Conservation (phyloP, 2,888 invertebrate genomes). For the Uropetala carovei region DNA sequence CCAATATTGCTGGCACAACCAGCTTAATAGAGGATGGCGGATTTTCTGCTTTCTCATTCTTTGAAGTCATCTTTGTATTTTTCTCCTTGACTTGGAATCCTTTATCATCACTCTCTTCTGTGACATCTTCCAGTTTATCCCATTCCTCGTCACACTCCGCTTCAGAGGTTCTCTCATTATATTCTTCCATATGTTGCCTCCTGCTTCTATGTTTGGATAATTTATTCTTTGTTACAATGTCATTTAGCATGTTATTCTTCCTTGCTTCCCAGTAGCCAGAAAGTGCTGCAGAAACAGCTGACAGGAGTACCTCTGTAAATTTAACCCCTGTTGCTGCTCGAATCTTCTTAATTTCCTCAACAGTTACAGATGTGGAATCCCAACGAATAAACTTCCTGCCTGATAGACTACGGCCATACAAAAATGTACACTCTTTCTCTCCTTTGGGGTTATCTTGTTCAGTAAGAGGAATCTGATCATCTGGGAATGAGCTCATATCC, state of each 20-base stretch:
- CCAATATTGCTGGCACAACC: slow-evolving; percentile 42
- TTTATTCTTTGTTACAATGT: background rate
- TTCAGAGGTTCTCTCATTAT: too few species aligned
- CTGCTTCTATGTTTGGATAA: background rate
- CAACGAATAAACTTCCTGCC: slow-evolving; percentile 76
- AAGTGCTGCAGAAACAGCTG: slow-evolving; percentile 75
- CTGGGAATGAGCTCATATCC: background rate
- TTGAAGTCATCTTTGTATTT: background rate
- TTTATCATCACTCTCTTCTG: slow-evolving; percentile 21
- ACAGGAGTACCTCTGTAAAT: slow-evolving; percentile 76
- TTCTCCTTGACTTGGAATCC: background rate
- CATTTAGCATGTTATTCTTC: background rate
- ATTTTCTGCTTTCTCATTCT: background rate
- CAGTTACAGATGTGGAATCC: slow-evolving; percentile 68
- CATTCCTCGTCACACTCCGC: background rate
- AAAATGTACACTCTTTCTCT: slow-evolving; percentile 66
- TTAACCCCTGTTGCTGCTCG: slow-evolving; percentile 43
- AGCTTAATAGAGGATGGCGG: slow-evolving; percentile 32
- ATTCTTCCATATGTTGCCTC: background rate
- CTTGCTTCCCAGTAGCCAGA: slow-evolving; percentile 39
- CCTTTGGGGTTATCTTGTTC: too few species aligned
- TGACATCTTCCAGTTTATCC: background rate
- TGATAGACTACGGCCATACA: slow-evolving; percentile 75
- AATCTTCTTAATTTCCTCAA: slow-evolving; percentile 44
- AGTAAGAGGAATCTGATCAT: background rate